A percentile compares a stretch with the other conserved stretches of the same genome.
Conservation (phyloP, 2,888 invertebrate genomes). For the Ethmia dodecea region DNA sequence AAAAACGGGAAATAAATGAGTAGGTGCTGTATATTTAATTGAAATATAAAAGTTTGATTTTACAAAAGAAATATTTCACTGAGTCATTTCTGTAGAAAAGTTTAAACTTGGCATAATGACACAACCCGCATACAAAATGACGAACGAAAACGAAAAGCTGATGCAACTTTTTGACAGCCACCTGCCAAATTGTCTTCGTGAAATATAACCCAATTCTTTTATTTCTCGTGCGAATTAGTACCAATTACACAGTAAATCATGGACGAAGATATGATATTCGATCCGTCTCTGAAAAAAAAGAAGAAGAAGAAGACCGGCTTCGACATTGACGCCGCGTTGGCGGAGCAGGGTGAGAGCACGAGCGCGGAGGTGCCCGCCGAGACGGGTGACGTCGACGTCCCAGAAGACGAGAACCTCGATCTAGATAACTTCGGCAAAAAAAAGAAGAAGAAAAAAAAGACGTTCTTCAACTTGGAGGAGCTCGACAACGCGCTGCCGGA, state of each 20-base stretch:
- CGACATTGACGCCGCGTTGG: constrained; percentile 91
- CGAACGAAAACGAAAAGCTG: constrained; percentile 36
- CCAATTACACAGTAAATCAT: constrained; percentile 38
- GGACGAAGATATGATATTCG: constrained; percentile 85
- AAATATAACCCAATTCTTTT: constrained; percentile 49
- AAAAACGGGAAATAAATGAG: no score
- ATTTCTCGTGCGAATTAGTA: constrained; percentile 23
- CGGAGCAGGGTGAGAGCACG: constrained; percentile 75
- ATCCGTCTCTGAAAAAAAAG: constrained; percentile 94
- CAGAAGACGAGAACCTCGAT: constrained; percentile 85
- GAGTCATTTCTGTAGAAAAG: no score
- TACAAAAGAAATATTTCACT: no score
- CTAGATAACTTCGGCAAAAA: constrained; percentile 92
- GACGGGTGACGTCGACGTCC: constrained; percentile 79
- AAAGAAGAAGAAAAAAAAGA: constrained; percentile 95
- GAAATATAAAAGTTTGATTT: no score
- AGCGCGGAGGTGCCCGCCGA: constrained; percentile 74
- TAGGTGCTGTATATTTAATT: no score
- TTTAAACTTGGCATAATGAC: no score
- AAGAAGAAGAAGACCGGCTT: constrained; percentile 98
- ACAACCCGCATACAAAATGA: no score
- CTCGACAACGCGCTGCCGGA: constrained; percentile 88
- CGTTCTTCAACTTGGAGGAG: constrained; percentile 91
- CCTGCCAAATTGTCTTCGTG: constrained; percentile 44
- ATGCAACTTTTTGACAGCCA: constrained; percentile 61